Evolutionary conservation across 2,113 vertebrate species (phyloP).

Genomic region (Cyanoderma ruficeps): DNA sequence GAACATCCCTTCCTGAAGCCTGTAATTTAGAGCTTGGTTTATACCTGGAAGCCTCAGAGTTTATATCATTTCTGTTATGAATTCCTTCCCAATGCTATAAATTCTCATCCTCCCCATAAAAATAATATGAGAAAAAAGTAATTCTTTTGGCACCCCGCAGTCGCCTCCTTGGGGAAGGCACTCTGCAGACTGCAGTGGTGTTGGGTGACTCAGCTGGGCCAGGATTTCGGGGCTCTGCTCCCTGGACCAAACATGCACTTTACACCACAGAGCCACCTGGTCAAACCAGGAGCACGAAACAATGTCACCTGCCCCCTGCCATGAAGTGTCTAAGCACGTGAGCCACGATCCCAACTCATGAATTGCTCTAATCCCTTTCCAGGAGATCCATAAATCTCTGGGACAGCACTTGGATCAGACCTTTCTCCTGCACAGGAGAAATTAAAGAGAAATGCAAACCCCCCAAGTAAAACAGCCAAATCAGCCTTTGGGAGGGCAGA

Average conservation of each 20-base stretch:
- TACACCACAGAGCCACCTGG: neutral
- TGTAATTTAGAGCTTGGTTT: neutral
- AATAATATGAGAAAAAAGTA: neutral
- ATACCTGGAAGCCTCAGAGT: neutral
- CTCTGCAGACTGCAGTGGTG: neutral
- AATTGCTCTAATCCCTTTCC: neutral
- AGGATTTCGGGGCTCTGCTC: neutral
- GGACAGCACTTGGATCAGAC: neutral
- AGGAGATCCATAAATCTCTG: neutral
- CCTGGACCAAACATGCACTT: neutral
- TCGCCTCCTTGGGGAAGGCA: neutral
- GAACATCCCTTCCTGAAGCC: neutral
- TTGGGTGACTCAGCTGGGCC: neutral
- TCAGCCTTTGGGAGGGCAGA: neutral
- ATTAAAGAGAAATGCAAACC: neutral
- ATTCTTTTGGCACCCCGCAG: neutral
- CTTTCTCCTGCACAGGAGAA: neutral
- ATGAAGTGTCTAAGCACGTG: fast-evolving
- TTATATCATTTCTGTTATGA: neutral
- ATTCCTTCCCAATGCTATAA: neutral
- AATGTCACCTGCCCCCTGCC: fast-evolving
- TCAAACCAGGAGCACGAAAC: fast-evolving
- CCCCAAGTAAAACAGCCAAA: neutral
- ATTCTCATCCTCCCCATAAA: neutral
- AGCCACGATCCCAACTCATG: neutral